A percentile compares a stretch with the other conserved stretches of the same genome.
These are phyloP conservation scores for Sphinx pinastri DNA, from an alignment of 2,888 invertebrate species.

Conservation along the genomic window DNA sequence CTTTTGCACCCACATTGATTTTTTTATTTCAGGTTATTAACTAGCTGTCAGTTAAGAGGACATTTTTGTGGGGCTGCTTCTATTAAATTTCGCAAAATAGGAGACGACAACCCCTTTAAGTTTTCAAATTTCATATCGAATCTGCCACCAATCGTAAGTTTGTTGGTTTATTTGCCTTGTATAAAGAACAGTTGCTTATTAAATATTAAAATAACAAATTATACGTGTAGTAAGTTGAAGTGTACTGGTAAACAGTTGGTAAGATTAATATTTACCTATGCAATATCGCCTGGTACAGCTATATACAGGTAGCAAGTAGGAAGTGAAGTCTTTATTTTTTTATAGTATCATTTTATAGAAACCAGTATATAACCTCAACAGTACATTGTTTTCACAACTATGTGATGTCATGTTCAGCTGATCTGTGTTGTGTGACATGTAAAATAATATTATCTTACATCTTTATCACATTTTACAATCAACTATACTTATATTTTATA, in stretches of 20 bases:
- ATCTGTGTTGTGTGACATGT: slow-evolving; percentile 30
- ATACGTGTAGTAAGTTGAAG: neutral
- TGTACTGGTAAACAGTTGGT: slow-evolving; percentile 1
- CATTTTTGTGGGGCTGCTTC: slow-evolving; percentile 64
- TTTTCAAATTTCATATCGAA: slow-evolving; percentile 83
- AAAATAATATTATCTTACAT: neutral
- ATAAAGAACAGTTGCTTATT: slow-evolving; percentile 8
- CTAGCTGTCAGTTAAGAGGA: slow-evolving; percentile 79
- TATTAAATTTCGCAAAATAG: slow-evolving; percentile 75
- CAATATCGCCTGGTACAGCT: neutral
- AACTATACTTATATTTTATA: neutral
- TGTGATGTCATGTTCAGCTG: slow-evolving; percentile 32
- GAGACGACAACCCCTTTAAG: slow-evolving; percentile 82
- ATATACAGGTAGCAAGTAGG: neutral
- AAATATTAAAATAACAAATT: slow-evolving; percentile 7
- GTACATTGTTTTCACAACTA: slow-evolving; percentile 19
- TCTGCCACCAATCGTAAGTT: slow-evolving; percentile 82
- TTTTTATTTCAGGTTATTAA: slow-evolving; percentile 82
- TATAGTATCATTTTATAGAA: neutral
- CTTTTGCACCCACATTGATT: slow-evolving; percentile 72
- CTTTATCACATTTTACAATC: neutral
- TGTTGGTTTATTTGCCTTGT: slow-evolving; percentile 29
- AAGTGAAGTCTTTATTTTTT: neutral
- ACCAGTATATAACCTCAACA: slow-evolving; percentile 13
- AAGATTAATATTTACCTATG: neutral